Evolutionary conservation across 1,140 invertebrate genomes (phyloP).

Genomic region (Apis florea): DNA sequence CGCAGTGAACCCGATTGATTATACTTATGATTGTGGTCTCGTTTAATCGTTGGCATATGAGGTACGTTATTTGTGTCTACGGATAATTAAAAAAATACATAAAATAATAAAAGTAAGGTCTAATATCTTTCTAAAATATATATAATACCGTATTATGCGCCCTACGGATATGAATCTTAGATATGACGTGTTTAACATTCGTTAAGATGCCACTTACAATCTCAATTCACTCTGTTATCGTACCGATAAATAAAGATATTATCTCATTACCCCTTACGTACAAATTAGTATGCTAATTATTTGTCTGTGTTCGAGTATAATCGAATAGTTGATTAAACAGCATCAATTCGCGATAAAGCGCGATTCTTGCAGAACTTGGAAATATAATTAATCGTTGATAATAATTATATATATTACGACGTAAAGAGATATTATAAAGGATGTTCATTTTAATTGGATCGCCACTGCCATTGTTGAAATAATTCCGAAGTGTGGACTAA

Average conservation of each 20-base stretch:
- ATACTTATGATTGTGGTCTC: conserved; percentile 51
- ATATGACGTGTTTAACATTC: conserved; percentile 67
- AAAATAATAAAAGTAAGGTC: conserved; percentile 59
- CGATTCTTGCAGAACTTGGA: background rate
- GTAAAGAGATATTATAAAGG: conserved; percentile 47
- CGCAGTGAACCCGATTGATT: conserved; percentile 49
- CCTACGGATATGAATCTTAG: conserved; percentile 72
- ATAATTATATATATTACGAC: conserved; percentile 31
- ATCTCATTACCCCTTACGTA: conserved; percentile 66
- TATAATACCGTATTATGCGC: conserved; percentile 55
- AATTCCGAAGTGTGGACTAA: conserved; percentile 10
- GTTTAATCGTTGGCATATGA: conserved; percentile 54
- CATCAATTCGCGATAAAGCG: conserved; percentile 2
- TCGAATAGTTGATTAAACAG: conserved; percentile 58
- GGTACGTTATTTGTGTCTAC: conserved; percentile 59
- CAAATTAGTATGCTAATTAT: conserved; percentile 78
- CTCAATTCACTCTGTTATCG: conserved; percentile 50
- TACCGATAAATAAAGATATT: conserved; percentile 61
- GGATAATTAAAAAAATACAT: conserved; percentile 66
- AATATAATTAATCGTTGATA: conserved; percentile 33
- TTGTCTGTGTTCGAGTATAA: conserved; percentile 75
- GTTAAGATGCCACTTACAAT: conserved; percentile 55
- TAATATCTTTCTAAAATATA: conserved; percentile 59
- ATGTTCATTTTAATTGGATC: conserved; percentile 55
- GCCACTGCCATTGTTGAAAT: conserved; percentile 47